phyloP scores from a whole-genome alignment of 1,140 invertebrate genomes.

The Drosophila lini region DNA sequence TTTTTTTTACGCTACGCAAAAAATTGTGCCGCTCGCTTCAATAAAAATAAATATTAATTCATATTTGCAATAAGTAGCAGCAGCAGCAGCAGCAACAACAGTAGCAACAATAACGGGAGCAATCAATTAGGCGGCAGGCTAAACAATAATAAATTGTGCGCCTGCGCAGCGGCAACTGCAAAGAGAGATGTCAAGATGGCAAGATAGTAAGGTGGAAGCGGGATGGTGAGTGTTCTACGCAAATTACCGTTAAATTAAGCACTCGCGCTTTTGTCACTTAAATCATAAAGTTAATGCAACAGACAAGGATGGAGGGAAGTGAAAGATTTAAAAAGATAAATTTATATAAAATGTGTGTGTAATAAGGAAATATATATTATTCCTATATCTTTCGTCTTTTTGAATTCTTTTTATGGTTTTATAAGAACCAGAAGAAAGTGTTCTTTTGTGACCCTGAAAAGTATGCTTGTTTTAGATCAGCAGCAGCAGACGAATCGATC shows the following conservation, averaged over 20 bases:
- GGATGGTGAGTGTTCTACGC: conserved; percentile 45
- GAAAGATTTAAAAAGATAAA: neutral
- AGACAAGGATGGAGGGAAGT: neutral
- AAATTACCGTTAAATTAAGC: conserved; percentile 76
- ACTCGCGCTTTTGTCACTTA: conserved; percentile 52
- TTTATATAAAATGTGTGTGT: neutral
- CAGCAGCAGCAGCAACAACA: conserved; percentile 38
- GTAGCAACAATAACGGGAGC: conserved; percentile 35
- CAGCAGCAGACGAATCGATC: neutral
- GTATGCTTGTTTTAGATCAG: neutral
- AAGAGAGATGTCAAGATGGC: conserved; percentile 3
- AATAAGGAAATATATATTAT: neutral
- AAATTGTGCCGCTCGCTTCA: conserved; percentile 64
- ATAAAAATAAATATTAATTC: conserved; percentile 79
- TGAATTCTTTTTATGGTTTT: no score
- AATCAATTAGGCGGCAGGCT: conserved; percentile 68
- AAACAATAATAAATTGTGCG: conserved; percentile 72
- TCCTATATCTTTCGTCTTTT: neutral
- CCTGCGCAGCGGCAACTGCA: conserved; percentile 47
- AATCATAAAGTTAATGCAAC: conserved; percentile 27
- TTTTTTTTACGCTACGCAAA: conserved; percentile 51
- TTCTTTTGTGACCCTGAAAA: neutral
- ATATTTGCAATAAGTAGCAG: conserved; percentile 69
- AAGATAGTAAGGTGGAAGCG: conserved; percentile 1
- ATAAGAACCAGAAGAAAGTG: neutral